Base-by-base conservation (phyloP, 1,140 invertebrate species). In the Drosophila pectinifera region DNA sequence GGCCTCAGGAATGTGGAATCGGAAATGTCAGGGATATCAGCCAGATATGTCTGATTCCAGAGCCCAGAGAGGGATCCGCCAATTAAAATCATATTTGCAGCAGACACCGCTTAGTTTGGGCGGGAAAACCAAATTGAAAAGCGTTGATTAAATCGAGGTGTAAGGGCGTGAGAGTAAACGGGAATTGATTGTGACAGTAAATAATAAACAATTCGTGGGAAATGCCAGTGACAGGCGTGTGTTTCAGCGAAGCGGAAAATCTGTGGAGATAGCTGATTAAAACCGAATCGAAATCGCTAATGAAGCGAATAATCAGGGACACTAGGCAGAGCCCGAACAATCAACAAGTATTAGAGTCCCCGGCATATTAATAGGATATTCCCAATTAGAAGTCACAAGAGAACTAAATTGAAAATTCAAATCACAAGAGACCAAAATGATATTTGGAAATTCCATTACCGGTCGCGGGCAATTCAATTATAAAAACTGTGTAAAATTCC, bases 241-340 rank as follows among this genome's bases (percentile, higher is more conserved):
- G 7, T 39, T 14, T 54, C 65, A 70, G 51, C 20, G 49, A 73
- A 31, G 68, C 43, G 73, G 43, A 57, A 75, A 73, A 75, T 55
- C 42, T 56, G 68, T 28, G 28, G 24, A 5, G 24, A 26, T 26
- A 41, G 41, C 0, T 0, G 11, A 8, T 11, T 10, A 54, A 69
- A 73, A 22, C 14, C 5, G n/a, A 38, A 72, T 24, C 1, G 3
- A 42, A 39, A 54, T 22, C 42, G 36, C 16, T 49, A 63, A 48
- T 46, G 41, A 46, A 28, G 56, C 7, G 34, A 34, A 20, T 28
- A n/a, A 16, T 18, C 13, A 42, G 42, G 57, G 62, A 34, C 11
- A 31, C 22, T 22, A 22, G 1, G 22, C 1, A 22, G 22, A 11
- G 31, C n/a, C 28, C 2, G 20, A 3, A 14, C 2, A 26, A 26